A percentile compares a stretch with the other conserved stretches of the same genome.
phyloP scores from a whole-genome alignment of 2,888 invertebrate species.

The Phyllotreta striolata region DNA sequence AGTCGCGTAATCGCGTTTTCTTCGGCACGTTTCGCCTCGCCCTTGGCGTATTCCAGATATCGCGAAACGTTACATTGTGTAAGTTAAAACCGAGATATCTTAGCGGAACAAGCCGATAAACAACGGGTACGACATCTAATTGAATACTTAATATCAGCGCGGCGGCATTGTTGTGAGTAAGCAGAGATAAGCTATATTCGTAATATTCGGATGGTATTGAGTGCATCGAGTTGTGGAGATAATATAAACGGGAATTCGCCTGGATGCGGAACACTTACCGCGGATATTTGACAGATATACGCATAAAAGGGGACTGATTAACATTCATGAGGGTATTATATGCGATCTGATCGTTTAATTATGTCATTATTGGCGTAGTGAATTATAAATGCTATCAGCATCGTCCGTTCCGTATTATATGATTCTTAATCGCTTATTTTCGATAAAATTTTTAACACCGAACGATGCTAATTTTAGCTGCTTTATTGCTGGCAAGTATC shows the following conservation, averaged over 20 bases:
- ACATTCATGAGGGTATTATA: conserved; percentile 15
- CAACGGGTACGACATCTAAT: conserved; percentile 30
- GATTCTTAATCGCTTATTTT: background rate
- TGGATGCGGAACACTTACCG: conserved; percentile 8
- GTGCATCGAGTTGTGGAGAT: conserved; percentile 35
- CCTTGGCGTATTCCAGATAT: conserved; percentile 14
- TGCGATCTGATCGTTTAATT: conserved; percentile 6
- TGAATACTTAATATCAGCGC: conserved; percentile 36
- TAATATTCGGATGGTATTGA: conserved; percentile 35
- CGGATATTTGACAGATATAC: conserved; percentile 21
- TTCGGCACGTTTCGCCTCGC: conserved; percentile 2
- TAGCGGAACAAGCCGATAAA: conserved; percentile 35
- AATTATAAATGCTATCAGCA: background rate
- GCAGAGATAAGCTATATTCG: conserved; percentile 35
- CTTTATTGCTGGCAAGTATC: background rate
- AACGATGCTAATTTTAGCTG: background rate
- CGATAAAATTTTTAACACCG: background rate
- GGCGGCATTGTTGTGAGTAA: conserved; percentile 36
- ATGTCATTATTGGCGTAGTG: background rate
- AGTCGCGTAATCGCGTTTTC: conserved; percentile 7
- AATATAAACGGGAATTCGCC: conserved; percentile 10
- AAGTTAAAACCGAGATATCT: conserved; percentile 28
- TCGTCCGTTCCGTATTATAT: background rate
- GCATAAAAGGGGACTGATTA: conserved; percentile 25
- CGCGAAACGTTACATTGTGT: background rate